Percentiles rank a stretch among this genome's conserved stretches.
These are phyloP conservation scores for Notodonta dromedarius DNA, from an alignment of 2,888 invertebrate species.

Conservation along the genomic window DNA sequence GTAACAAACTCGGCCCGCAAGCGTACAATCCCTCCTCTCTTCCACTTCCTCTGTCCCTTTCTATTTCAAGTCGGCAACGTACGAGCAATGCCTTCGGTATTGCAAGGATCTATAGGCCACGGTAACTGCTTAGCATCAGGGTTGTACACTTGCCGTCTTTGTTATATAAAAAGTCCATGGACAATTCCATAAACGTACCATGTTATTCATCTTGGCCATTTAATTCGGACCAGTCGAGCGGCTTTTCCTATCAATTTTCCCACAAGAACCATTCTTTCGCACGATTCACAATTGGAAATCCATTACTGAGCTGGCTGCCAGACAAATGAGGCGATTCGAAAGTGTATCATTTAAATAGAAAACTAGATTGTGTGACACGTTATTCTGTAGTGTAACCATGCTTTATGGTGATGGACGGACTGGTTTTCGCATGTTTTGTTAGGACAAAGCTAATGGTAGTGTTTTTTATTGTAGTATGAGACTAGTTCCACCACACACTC, in stretches of 20 bases:
- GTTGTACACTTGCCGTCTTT: no score
- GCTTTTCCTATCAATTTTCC: slow-evolving; percentile 27
- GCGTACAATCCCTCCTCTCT: no score
- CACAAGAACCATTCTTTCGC: slow-evolving; percentile 32
- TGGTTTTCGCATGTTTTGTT: not conserved
- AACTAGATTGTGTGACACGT: slow-evolving; percentile 52
- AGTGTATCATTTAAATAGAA: slow-evolving; percentile 60
- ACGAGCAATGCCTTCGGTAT: no score
- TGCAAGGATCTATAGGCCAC: no score
- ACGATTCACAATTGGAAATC: slow-evolving; percentile 45
- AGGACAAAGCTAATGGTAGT: no score
- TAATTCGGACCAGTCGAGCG: not conserved
- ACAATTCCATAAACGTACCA: not conserved
- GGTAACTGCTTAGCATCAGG: no score
- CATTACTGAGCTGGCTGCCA: slow-evolving; percentile 35
- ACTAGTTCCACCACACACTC: no score
- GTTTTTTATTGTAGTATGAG: no score
- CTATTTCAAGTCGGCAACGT: no score
- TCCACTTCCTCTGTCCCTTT: no score
- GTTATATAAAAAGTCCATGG: no score
- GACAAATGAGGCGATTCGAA: slow-evolving; percentile 56
- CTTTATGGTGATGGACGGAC: slow-evolving; percentile 11
- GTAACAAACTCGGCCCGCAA: no score
- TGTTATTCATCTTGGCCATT: not conserved
- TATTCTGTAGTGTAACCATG: slow-evolving; percentile 30